These are phyloP conservation scores for Diplogasteroides magnus DNA, from an alignment of 1,140 invertebrate genomes.

Conservation along the genomic window DNA sequence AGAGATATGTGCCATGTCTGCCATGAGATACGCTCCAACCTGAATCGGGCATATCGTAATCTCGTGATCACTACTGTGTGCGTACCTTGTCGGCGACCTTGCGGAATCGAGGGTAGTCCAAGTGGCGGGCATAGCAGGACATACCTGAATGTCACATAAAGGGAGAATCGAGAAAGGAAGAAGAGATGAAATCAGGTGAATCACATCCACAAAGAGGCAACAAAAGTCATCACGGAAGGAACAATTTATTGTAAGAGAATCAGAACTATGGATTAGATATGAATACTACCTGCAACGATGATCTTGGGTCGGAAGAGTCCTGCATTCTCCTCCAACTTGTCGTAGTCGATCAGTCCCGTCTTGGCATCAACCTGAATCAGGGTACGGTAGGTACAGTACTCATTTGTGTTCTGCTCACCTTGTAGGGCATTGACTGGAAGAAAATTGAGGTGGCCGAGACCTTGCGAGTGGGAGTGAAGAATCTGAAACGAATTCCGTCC, in stretches of 20 bases:
- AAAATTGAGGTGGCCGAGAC: conserved; percentile 95
- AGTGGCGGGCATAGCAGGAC: conserved; percentile 73
- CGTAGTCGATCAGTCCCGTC: conserved; percentile 90
- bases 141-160: conserved; percentile 65
- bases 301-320: conserved; percentile 81
- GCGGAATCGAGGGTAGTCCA: conserved; percentile 78
- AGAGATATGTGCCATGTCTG: conserved; percentile 91
- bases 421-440: conserved; percentile 97
- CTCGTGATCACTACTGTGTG: background rate
- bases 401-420: no score
- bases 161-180: no score
- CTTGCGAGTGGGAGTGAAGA: conserved; percentile 81
- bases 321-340: conserved; percentile 74
- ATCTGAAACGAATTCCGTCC: conserved; percentile 78
- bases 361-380: conserved; percentile 64
- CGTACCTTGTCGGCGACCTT: conserved; percentile 72
- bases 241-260: no score
- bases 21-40: conserved; percentile 78
- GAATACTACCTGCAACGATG: conserved; percentile 79
- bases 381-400: no score
- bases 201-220: no score
- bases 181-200: no score
- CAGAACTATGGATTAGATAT: no score
- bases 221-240: no score
- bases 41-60: background rate